Conservation (phyloP, 2,888 invertebrate genomes). For the Protula sp. region DNA sequence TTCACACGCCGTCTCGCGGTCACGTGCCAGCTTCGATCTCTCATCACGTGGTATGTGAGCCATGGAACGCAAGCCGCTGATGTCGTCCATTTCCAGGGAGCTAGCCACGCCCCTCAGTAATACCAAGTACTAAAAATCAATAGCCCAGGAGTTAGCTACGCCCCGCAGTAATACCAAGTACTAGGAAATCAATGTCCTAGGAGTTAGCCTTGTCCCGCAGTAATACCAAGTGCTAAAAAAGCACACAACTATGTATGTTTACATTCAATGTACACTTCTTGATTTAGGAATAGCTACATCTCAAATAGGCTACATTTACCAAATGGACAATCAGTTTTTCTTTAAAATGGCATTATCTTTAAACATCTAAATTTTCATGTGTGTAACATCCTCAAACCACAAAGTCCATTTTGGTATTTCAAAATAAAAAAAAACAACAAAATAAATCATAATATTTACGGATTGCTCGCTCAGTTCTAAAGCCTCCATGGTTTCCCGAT, state of each 20-base stretch:
- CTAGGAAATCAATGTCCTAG: slow-evolving; percentile 33
- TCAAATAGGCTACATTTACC: too few species aligned
- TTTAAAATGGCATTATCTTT: too few species aligned
- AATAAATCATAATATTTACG: slow-evolving; percentile 32
- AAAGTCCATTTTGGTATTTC: too few species aligned
- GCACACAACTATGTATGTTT: too few species aligned
- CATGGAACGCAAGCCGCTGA: slow-evolving; percentile 44
- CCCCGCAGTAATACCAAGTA: slow-evolving; percentile 41
- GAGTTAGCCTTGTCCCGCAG: slow-evolving; percentile 38
- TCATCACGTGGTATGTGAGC: slow-evolving; percentile 50
- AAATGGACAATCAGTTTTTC: too few species aligned
- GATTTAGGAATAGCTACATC: too few species aligned
- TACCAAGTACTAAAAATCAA: slow-evolving; percentile 37
- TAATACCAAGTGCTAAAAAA: too few species aligned
- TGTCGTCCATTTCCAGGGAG: slow-evolving; percentile 41
- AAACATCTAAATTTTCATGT: too few species aligned
- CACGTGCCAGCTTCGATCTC: slow-evolving; percentile 34
- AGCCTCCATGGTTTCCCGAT: slow-evolving; percentile 48
- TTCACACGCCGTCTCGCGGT: slow-evolving; percentile 39
- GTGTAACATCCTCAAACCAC: too few species aligned
- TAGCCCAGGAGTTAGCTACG: slow-evolving; percentile 36
- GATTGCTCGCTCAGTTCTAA: slow-evolving; percentile 48
- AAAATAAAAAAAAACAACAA: too few species aligned
- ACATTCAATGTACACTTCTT: too few species aligned
- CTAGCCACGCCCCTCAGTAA: slow-evolving; percentile 40